Conservation (phyloP, 2,113 vertebrate genomes). For the Eolophus roseicapilla region DNA sequence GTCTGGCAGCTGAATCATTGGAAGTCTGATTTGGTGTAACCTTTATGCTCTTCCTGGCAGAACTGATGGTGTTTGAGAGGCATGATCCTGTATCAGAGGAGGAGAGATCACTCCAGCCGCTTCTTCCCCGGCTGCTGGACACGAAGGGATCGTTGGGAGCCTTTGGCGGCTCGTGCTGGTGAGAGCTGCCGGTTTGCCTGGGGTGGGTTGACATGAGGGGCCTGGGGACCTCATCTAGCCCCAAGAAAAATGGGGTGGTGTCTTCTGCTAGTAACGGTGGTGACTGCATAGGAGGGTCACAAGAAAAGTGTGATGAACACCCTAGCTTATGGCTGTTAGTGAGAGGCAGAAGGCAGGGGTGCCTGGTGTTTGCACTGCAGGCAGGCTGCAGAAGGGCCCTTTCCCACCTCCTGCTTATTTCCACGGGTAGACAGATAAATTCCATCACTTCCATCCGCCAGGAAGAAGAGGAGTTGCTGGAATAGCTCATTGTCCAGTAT, state of each 20-base stretch:
- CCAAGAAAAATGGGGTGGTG: neutral
- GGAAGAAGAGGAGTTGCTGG: slow-evolving; percentile 27
- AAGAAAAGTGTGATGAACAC: too few relatives aligned
- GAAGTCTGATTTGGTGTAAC: neutral
- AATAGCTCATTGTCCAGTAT: neutral
- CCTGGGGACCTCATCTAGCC: neutral
- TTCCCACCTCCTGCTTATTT: neutral
- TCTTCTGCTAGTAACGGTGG: neutral
- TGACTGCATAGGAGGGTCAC: neutral
- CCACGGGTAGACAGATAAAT: neutral
- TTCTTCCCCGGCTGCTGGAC: neutral
- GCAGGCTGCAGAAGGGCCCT: neutral
- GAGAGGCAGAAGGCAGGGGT: neutral
- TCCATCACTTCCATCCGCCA: neutral
- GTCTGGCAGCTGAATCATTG: neutral
- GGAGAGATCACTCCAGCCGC: neutral
- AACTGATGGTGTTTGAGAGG: neutral
- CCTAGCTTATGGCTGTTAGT: neutral
- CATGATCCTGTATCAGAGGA: neutral
- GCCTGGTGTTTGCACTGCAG: neutral
- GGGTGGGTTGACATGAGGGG: neutral
- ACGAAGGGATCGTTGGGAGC: neutral
- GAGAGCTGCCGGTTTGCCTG: neutral
- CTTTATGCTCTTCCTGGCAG: neutral
- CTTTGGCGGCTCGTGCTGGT: neutral